phyloP scores from a whole-genome alignment of 2,113 vertebrate species.

The Sinocyclocheilus grahami region DNA sequence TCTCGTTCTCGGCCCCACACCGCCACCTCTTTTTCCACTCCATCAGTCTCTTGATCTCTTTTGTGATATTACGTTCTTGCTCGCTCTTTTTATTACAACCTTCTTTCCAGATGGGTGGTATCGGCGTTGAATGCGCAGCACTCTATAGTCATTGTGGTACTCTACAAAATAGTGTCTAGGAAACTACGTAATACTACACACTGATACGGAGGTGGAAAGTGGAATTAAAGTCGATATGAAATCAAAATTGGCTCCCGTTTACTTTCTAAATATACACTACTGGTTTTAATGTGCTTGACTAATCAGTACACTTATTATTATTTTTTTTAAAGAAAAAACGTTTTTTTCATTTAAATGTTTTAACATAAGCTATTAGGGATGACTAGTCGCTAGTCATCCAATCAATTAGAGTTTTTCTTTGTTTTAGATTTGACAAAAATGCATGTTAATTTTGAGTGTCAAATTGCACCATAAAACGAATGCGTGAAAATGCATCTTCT shows the following conservation, averaged over 20 bases:
- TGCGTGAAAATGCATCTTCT: too few species aligned
- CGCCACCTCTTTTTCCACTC: too few species aligned
- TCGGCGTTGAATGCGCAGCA: too few species aligned
- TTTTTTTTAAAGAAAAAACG: background rate
- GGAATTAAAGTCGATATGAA: slow-evolving; percentile 3
- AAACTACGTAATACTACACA: background rate
- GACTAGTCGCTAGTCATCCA: too few species aligned
- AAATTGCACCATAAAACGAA: too few species aligned
- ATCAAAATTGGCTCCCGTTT: background rate
- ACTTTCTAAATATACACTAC: background rate
- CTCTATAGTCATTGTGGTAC: background rate
- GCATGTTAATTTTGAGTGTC: too few species aligned
- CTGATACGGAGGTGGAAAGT: slow-evolving; percentile 5
- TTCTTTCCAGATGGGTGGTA: slow-evolving; percentile 23
- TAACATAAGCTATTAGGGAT: background rate
- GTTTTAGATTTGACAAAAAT: background rate
- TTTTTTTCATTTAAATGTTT: background rate
- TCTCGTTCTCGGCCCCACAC: too few species aligned
- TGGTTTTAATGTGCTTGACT: background rate
- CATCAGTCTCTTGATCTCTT: slow-evolving; percentile 36
- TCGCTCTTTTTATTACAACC: background rate
- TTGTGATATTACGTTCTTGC: slow-evolving; percentile 18
- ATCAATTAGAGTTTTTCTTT: too few species aligned
- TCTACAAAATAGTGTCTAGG: background rate
- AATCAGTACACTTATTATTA: background rate